These are phyloP conservation scores for Drosophila biarmipes DNA, from an alignment of 1,140 invertebrate species.

Conservation along the genomic window DNA sequence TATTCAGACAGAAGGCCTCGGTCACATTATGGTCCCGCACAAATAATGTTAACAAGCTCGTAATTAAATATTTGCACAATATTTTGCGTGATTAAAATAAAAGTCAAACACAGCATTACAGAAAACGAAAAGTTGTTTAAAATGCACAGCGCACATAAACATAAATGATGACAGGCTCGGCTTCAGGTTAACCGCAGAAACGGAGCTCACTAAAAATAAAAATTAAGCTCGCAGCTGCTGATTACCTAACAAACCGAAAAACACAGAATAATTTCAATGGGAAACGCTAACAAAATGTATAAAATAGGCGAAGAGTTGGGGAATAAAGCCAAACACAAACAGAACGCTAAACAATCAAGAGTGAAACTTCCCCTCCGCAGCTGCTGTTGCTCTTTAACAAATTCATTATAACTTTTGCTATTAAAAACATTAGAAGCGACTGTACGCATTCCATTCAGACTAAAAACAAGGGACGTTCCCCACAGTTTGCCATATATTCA, in stretches of 20 bases:
- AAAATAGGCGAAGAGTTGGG: conserved; percentile 14
- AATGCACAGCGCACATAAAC: conserved; percentile 64
- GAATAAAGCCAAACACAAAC: conserved; percentile 28
- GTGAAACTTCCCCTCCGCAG: conserved; percentile 11
- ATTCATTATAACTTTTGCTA: conserved; percentile 83
- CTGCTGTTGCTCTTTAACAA: conserved; percentile 70
- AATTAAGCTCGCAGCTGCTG: conserved; percentile 65
- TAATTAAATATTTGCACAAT: conserved; percentile 79
- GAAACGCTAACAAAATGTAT: conserved; percentile 53
- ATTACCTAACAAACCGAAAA: conserved; percentile 76
- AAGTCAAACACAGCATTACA: conserved; percentile 54
- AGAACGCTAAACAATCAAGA: conserved; percentile 58
- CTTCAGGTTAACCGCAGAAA: conserved; percentile 49
- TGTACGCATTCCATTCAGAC: conserved; percentile 47
- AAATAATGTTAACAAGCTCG: conserved; percentile 79
- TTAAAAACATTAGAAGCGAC: conserved; percentile 81
- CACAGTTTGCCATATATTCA: conserved; percentile 35
- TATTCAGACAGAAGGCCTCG: conserved; percentile 32
- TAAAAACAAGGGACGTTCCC: conserved; percentile 11
- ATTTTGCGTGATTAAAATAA: conserved; percentile 79
- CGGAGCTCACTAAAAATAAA: conserved; percentile 68
- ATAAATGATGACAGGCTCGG: conserved; percentile 31
- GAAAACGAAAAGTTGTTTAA: conserved; percentile 47
- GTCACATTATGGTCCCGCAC: conserved; percentile 53
- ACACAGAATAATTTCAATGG: conserved; percentile 57